Evolutionary conservation across 2,113 vertebrate species (phyloP).

Genomic region (Neomonachus schauinslandi): DNA sequence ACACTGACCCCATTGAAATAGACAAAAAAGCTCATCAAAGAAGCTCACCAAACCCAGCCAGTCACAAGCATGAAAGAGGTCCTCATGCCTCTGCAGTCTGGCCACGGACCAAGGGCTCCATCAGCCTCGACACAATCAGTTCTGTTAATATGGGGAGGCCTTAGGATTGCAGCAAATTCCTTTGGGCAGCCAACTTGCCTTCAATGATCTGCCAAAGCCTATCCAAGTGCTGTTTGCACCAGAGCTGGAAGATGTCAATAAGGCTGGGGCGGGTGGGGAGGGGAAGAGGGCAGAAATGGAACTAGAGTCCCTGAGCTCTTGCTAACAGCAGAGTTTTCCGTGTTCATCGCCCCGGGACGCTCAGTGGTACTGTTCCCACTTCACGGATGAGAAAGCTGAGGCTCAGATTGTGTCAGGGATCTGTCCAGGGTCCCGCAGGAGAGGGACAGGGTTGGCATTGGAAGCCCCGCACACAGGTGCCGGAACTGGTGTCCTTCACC

Average conservation of each 20-base stretch:
- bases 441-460: background rate
- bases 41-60: conserved; percentile 18
- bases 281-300: background rate
- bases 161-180: background rate
- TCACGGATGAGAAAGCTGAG: background rate
- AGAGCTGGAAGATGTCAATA: background rate
- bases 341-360: fast-evolving
- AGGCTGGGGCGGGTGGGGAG: background rate
- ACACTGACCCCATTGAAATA: conserved; percentile 58
- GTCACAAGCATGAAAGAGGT: conserved; percentile 54
- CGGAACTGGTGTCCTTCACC: background rate
- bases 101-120: conserved; percentile 41
- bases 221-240: background rate
- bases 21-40: conserved; percentile 63
- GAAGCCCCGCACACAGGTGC: background rate
- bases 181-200: conserved; percentile 17
- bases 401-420: too few species aligned
- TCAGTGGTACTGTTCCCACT: background rate
- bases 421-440: background rate
- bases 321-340: too few species aligned
- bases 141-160: conserved; percentile 46
- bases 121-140: conserved; percentile 44
- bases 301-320: background rate
- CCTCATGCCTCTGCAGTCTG: background rate
- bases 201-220: background rate